A percentile compares a stretch with the other conserved stretches of the same genome.
phyloP scores from a whole-genome alignment of 1,140 invertebrate genomes.

The Drosophila takahashii region DNA sequence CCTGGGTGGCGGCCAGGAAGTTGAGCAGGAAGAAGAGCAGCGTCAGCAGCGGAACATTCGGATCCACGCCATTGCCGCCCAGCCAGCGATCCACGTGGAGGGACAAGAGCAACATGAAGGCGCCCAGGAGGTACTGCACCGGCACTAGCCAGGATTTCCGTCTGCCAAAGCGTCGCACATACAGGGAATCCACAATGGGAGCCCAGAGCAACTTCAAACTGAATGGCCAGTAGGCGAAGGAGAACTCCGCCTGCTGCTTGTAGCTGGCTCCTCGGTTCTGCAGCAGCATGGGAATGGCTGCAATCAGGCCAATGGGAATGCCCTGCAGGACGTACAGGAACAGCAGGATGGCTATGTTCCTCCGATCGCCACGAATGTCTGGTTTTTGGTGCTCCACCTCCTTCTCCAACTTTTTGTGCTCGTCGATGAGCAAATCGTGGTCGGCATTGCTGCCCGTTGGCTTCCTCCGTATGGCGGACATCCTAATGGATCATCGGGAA shows the following conservation, averaged over 20 bases:
- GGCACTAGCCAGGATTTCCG: conserved; percentile 98
- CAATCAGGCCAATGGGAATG: conserved; percentile 96
- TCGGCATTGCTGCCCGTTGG: conserved; percentile 17
- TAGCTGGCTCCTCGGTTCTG: conserved; percentile 96
- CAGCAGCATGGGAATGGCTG: conserved; percentile 97
- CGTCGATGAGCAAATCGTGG: conserved; percentile 19
- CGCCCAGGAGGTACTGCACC: conserved; percentile 93
- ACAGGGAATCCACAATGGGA: conserved; percentile 97
- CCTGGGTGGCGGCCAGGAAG: conserved; percentile 99
- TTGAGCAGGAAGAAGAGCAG: conserved; percentile 96
- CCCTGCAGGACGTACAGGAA: conserved; percentile 98
- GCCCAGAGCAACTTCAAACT: conserved; percentile 99
- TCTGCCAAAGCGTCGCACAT: conserved; percentile 92
- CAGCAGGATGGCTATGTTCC: conserved; percentile 93
- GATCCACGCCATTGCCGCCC: conserved; percentile 87
- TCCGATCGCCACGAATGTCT: conserved; percentile 89
- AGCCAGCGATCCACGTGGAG: conserved; percentile 90
- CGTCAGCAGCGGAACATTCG: conserved; percentile 93
- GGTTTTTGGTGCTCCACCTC: conserved; percentile 52
- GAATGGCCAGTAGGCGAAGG: conserved; percentile 99
- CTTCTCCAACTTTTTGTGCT: conserved; percentile 5
- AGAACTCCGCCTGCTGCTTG: conserved; percentile 98
- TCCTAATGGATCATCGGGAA: not conserved
- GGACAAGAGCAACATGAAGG: conserved; percentile 94
- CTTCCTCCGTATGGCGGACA: conserved; percentile 38